Evolutionary conservation across 2,113 vertebrate species (phyloP), one percentile per base, ranked within the genome.

Genomic region (Apus apus): DNA sequence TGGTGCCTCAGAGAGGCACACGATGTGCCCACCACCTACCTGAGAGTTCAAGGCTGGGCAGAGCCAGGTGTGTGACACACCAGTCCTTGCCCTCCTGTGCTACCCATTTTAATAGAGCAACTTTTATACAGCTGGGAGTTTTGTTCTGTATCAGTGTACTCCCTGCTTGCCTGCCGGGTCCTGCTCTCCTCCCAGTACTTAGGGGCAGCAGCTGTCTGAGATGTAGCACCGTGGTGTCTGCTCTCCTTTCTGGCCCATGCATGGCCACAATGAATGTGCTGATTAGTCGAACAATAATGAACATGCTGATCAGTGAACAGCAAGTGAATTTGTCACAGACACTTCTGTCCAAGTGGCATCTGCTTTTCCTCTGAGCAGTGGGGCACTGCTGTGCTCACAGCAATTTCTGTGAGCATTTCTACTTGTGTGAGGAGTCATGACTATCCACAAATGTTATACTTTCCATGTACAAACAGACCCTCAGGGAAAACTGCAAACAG

Each of bases 31-130:
- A 48, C 40, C 50, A 20, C 48, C 58, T 57, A 0, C 9, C 22
- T 29, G 25, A 34, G 46, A 23, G 29, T 21, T 22, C 1, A 13
- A 51, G 58, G 46, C 27, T 48, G 54, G 27, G 6, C 38, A 68
- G 46, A 75, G 34, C 38, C 45, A 60, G 26, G 32, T 16, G 3
- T 14, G 32, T 9, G 40, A 11, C 48, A 26, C 9, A 8, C 29
- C 6, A 26, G 36, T n/a, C 56, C 34, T 54, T 56, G 14, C 16
- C 8, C 22, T 74, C 45, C 14, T 17, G 23, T 25, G 12, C 68
- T n/a, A n/a, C 5, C 0, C 1, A 13, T 48, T 72, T 53, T 48
- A 50, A 23, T 3, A 15, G 30, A 48, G 38, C 11, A 54, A 4
- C 17, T 50, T 23, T 15, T 50, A 18, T 64, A 17, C 6, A 21